These are phyloP conservation scores for Xiphorhynchus erythropygius DNA, from an alignment of 2,797 vertebrate species.

Conservation along the genomic window DNA sequence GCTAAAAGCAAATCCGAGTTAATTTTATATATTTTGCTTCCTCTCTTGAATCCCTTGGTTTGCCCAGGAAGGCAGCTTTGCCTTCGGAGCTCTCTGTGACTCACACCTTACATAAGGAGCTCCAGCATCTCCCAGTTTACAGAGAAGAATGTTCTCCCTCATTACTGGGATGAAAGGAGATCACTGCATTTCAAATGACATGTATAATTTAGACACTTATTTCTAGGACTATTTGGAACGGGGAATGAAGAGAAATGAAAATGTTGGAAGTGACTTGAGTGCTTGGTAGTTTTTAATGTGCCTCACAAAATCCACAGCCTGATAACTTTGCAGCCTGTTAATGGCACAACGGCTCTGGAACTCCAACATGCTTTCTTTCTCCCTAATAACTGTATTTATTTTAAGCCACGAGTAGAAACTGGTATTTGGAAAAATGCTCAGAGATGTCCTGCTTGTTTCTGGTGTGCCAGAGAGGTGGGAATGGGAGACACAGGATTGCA, in stretches of 20 bases:
- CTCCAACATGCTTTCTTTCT: background rate
- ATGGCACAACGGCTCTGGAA: constrained; percentile 16
- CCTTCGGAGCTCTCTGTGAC: background rate
- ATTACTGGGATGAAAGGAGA: constrained; percentile 65
- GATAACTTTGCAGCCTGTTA: background rate
- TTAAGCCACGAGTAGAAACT: background rate
- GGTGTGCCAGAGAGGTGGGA: background rate
- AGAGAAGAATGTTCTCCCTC: constrained; percentile 47
- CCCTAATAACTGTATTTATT: constrained; percentile 2
- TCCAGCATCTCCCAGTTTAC: constrained; percentile 11
- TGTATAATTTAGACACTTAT: constrained; percentile 67
- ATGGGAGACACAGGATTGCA: background rate
- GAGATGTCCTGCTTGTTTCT: background rate
- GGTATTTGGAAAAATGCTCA: background rate
- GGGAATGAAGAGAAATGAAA: constrained; percentile 48
- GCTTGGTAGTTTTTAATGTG: constrained; percentile 29
- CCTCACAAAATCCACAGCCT: constrained; percentile 25
- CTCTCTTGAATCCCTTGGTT: background rate
- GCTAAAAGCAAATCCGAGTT: constrained; percentile 28
- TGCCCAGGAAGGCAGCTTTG: background rate
- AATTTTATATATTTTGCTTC: constrained; percentile 36
- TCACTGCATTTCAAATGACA: constrained; percentile 53
- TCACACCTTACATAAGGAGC: constrained; percentile 44
- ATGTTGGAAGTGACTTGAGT: constrained; percentile 62
- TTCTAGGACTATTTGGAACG: constrained; percentile 53